phyloP scores from a whole-genome alignment of 2,888 invertebrate species.

The Orthosia gothica region DNA sequence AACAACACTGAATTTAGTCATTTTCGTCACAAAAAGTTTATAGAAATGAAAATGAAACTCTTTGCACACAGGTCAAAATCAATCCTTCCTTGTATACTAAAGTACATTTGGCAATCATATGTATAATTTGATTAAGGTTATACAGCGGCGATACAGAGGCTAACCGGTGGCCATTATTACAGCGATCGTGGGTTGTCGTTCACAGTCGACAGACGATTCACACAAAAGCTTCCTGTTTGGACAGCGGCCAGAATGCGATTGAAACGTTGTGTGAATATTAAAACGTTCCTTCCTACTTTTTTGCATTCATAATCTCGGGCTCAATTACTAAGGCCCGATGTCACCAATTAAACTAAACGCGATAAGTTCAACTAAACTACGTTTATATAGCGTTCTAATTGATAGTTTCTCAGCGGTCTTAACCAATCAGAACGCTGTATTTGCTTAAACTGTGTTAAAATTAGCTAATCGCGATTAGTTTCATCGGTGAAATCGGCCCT shows the following conservation, averaged over 20 bases:
- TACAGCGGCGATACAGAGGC: constrained; percentile 22
- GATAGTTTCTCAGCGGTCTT: too few relatives aligned
- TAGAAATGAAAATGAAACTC: neutral
- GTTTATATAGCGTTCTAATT: too few relatives aligned
- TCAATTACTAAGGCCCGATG: constrained; percentile 3
- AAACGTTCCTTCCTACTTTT: constrained; percentile 31
- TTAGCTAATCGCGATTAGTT: too few relatives aligned
- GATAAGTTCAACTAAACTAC: too few relatives aligned
- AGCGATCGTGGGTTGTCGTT: constrained; percentile 52
- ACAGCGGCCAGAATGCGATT: constrained; percentile 69
- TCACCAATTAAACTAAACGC: too few relatives aligned
- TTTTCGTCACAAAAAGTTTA: neutral
- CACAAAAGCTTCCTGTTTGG: constrained; percentile 77
- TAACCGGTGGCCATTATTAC: constrained; percentile 63
- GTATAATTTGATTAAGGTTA: constrained; percentile 41
- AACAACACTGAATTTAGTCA: neutral
- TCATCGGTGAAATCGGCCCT: too few relatives aligned
- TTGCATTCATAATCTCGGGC: neutral
- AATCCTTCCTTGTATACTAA: neutral
- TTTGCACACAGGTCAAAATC: neutral
- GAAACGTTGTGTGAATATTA: constrained; percentile 65
- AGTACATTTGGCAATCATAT: constrained; percentile 9
- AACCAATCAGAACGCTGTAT: too few relatives aligned
- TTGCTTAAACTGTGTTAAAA: too few relatives aligned
- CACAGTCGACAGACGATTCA: constrained; percentile 52